These are phyloP conservation scores for Phrynocephalus vlangalii DNA, from an alignment of 2,797 vertebrate genomes.

Conservation along the genomic window DNA sequence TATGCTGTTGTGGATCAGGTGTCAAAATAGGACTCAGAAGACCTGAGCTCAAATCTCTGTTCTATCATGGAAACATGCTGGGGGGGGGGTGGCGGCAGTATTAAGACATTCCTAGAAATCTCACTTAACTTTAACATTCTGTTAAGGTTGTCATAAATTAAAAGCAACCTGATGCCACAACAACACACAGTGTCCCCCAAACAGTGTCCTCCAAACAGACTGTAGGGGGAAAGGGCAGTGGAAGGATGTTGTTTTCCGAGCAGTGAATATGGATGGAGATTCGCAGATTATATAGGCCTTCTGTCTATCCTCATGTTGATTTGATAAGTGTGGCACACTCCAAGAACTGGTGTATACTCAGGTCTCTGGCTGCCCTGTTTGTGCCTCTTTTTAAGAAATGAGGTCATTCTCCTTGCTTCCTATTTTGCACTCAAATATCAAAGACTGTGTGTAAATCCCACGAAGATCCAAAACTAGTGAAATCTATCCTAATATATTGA, in stretches of 20 bases:
- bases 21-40: no score
- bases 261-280: not conserved
- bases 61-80: no score
- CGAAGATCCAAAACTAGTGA: slow-evolving; percentile 14
- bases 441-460: not conserved
- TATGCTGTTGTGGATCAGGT: no score
- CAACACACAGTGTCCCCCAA: not conserved
- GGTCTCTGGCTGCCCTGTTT: not conserved
- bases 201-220: not conserved
- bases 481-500: slow-evolving; percentile 33
- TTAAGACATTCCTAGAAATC: no score
- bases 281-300: not conserved
- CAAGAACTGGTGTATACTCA: not conserved
- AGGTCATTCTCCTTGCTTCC: not conserved
- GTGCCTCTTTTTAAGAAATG: not conserved
- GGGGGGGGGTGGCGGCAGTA: no score
- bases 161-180: no score
- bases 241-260: fast-evolving
- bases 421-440: not conserved
- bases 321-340: not conserved
- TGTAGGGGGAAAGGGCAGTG: not conserved
- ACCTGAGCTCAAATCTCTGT: no score
- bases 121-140: no score
- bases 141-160: not conserved
- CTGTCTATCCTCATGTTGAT: not conserved